Evolutionary conservation across 2,888 invertebrate species (phyloP).

Genomic region (Drosophila paracracens): DNA sequence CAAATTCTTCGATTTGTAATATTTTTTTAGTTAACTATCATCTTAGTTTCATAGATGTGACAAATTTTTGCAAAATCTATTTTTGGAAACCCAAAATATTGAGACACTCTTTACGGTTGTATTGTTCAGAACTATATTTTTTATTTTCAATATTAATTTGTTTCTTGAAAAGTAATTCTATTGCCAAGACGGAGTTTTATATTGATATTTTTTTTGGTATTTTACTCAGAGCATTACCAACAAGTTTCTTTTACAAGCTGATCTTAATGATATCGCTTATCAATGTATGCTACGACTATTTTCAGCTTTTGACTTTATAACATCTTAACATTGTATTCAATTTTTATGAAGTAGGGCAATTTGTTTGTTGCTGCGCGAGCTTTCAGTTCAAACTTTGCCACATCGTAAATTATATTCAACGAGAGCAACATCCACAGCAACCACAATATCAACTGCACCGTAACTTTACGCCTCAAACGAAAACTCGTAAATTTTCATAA

Average conservation of each 20-base stretch:
- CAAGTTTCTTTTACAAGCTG: background rate
- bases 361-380: conserved; percentile 37
- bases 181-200: background rate
- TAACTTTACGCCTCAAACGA: conserved; percentile 68
- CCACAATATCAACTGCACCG: conserved; percentile 34
- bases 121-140: background rate
- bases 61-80: background rate
- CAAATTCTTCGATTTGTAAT: background rate
- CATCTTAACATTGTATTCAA: conserved; percentile 23
- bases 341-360: conserved; percentile 43
- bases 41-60: background rate
- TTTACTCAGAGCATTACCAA: background rate
- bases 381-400: conserved; percentile 63
- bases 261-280: background rate
- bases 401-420: conserved; percentile 72
- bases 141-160: background rate
- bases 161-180: background rate
- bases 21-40: background rate
- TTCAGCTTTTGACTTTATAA: background rate
- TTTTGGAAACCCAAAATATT: background rate
- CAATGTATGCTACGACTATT: background rate
- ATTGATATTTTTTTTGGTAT: background rate
- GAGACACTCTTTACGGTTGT: background rate
- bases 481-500: conserved; percentile 80
- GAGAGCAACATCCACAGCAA: conserved; percentile 11